These are phyloP conservation scores for Etheostoma nigrum DNA, from an alignment of 2,797 vertebrate species.

Conservation along the genomic window DNA sequence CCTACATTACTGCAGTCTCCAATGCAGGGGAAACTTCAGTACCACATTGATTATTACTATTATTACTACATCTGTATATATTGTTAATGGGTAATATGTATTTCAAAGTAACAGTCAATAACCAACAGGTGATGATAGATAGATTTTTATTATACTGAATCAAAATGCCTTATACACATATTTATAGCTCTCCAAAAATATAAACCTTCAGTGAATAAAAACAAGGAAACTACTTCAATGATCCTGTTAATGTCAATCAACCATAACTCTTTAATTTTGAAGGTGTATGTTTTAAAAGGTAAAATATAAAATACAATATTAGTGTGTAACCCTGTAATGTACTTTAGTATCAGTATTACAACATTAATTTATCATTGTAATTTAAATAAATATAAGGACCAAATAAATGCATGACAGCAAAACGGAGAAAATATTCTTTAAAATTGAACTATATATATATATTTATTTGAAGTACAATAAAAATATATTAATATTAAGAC, in stretches of 20 bases:
- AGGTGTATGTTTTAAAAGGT: neutral
- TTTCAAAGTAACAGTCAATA: neutral
- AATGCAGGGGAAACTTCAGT: neutral
- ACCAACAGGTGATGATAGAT: neutral
- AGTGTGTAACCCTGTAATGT: neutral
- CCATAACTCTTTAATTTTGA: neutral
- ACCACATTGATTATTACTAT: neutral
- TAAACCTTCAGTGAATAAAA: neutral
- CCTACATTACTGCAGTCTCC: neutral
- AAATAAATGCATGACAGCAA: neutral
- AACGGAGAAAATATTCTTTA: no score
- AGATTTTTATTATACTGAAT: slow-evolving; percentile 12
- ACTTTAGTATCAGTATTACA: neutral
- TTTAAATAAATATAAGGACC: neutral
- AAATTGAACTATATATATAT: no score
- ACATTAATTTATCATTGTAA: neutral
- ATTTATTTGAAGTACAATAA: neutral
- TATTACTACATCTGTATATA: no score
- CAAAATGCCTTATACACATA: neutral
- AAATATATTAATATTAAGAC: neutral
- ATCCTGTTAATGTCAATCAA: neutral
- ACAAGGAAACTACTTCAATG: neutral
- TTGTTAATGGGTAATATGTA: no score
- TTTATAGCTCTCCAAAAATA: neutral
- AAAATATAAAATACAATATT: neutral